Evolutionary conservation across 2,888 invertebrate genomes (phyloP).

Genomic region (Ichneumoninae sp.): DNA sequence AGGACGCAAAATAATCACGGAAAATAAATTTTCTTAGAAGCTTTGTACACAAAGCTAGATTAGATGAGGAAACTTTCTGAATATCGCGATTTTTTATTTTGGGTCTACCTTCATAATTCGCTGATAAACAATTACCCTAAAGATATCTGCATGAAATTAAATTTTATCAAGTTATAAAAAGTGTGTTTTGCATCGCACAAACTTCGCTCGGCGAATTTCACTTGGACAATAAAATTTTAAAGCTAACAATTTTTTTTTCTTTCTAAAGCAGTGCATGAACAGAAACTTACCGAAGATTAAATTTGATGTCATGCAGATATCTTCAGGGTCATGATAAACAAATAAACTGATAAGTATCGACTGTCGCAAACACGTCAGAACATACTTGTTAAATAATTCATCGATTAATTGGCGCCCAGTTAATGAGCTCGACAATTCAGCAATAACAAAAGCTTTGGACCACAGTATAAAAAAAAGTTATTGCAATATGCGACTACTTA

Average conservation of each 20-base stretch:
- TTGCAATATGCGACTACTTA: slow-evolving; percentile 17
- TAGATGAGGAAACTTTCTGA: neutral
- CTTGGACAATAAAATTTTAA: no score
- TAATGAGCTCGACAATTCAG: neutral
- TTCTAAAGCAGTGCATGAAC: no score
- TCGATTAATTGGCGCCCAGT: neutral
- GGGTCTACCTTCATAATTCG: neutral
- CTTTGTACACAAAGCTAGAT: no score
- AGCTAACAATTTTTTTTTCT: no score
- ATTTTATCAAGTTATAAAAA: no score
- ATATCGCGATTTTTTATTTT: neutral
- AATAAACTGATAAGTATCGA: neutral
- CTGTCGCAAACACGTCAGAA: neutral
- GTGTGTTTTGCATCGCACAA: no score
- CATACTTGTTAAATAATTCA: neutral
- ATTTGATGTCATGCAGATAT: no score
- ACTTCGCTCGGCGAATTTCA: no score
- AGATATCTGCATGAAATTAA: no score
- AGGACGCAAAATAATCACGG: no score
- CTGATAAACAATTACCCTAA: neutral
- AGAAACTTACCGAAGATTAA: no score
- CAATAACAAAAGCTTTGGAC: neutral
- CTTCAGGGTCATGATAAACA: neutral
- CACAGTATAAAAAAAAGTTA: neutral
- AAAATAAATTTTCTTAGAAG: no score